These are phyloP conservation scores for Gerosis bhagava DNA, from an alignment of 2,888 invertebrate genomes.

Conservation along the genomic window DNA sequence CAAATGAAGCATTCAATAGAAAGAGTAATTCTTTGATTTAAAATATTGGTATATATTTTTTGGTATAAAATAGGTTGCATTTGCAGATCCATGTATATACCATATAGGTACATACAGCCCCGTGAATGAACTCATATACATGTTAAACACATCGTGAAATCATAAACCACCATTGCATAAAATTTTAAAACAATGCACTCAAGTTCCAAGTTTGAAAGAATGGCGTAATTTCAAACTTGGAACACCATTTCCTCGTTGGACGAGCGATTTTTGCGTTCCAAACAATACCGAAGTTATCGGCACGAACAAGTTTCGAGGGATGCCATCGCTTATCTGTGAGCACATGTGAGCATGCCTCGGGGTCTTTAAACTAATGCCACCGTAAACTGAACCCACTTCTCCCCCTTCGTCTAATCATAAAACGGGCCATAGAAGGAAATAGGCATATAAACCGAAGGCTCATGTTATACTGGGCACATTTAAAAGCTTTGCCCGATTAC, in stretches of 20 bases:
- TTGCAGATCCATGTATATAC: too few species aligned
- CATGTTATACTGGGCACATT: slow-evolving; percentile 51
- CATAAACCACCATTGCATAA: too few species aligned
- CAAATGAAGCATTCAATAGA: too few species aligned
- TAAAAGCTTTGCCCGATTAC: slow-evolving; percentile 79
- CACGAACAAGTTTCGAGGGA: slow-evolving; percentile 76
- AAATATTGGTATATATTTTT: too few species aligned
- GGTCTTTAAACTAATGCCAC: slow-evolving; percentile 70
- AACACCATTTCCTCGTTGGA: slow-evolving; percentile 19
- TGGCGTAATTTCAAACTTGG: slow-evolving; percentile 12
- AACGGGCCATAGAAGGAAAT: slow-evolving; percentile 64
- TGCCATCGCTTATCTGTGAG: slow-evolving; percentile 74
- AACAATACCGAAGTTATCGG: slow-evolving; percentile 72
- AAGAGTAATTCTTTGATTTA: too few species aligned
- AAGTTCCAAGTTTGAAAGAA: not conserved
- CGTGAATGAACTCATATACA: too few species aligned
- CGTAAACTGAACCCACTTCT: slow-evolving; percentile 52
- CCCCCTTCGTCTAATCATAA: slow-evolving; percentile 57
- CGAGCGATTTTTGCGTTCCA: slow-evolving; percentile 33
- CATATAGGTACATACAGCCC: too few species aligned
- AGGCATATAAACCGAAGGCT: slow-evolving; percentile 59
- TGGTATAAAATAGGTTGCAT: too few species aligned
- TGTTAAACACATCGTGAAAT: too few species aligned
- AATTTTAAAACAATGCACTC: slow-evolving; percentile 2
- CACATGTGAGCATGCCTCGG: slow-evolving; percentile 75